phyloP scores from a whole-genome alignment of 2,797 vertebrate species.

The Myotis myotis region DNA sequence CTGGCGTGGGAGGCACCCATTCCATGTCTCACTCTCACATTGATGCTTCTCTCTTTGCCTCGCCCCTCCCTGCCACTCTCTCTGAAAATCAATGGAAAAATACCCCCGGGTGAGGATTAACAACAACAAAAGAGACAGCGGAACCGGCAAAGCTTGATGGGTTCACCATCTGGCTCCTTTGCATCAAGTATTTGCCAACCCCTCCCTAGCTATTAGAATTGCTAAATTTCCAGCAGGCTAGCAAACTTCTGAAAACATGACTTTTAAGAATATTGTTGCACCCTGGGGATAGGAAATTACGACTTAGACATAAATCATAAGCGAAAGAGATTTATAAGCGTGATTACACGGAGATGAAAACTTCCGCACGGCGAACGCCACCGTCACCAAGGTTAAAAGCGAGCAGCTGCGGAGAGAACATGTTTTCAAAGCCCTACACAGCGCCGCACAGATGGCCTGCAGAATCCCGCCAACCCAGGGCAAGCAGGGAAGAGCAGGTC shows the following conservation, averaged over 20 bases:
- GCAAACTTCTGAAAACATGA: background rate
- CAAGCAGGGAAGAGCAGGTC: background rate
- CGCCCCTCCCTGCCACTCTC: too few relatives aligned
- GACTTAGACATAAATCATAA: background rate
- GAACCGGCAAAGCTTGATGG: background rate
- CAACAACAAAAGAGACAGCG: too few relatives aligned
- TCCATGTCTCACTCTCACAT: too few relatives aligned
- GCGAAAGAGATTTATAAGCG: background rate
- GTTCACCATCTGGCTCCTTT: background rate
- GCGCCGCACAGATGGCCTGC: background rate
- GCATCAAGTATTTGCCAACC: background rate
- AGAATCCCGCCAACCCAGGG: background rate
- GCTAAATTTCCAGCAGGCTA: background rate
- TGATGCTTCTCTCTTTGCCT: too few relatives aligned
- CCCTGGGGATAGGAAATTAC: background rate
- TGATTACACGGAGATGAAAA: background rate
- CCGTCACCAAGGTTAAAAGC: background rate
- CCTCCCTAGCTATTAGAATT: background rate
- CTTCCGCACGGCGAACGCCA: background rate
- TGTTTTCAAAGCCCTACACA: background rate
- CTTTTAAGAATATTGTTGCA: background rate
- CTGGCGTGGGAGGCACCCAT: too few relatives aligned
- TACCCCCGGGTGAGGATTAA: too few relatives aligned
- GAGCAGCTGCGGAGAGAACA: background rate
- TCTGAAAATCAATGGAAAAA: too few relatives aligned